Percentiles rank a stretch among this genome's conserved stretches.
Conservation (phyloP, 2,888 invertebrate species). For the Drosophila anomelani region DNA sequence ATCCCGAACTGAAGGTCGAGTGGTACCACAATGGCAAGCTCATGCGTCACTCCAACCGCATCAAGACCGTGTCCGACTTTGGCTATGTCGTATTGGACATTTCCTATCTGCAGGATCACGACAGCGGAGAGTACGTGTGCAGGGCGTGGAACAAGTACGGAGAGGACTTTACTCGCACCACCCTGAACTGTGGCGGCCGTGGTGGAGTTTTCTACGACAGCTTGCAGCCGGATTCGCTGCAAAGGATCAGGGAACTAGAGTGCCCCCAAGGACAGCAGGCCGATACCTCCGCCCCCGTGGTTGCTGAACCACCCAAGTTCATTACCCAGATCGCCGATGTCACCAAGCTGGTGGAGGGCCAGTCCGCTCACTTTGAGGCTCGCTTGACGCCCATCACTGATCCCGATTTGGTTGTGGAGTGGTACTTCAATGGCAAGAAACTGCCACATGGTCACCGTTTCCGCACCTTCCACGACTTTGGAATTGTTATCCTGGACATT, state of each 20-base stretch:
- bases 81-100: constrained; percentile 98
- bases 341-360: constrained; percentile 95
- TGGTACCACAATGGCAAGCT: constrained; percentile 98
- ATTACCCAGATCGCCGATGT: constrained; percentile 94
- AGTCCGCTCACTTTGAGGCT: constrained; percentile 97
- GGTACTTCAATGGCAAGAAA: constrained; percentile 97
- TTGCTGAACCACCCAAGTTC: constrained; percentile 94
- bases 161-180: constrained; percentile 94
- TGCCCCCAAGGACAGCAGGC: constrained; percentile 87
- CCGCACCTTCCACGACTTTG: constrained; percentile 98
- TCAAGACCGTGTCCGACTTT: constrained; percentile 97
- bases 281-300: constrained; percentile 87
- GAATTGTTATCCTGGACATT: constrained; percentile 97
- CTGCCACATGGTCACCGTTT: constrained; percentile 97
- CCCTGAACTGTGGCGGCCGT: constrained; percentile 92
- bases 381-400: constrained; percentile 96
- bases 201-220: constrained; percentile 95
- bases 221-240: constrained; percentile 95
- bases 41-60: constrained; percentile 94
- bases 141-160: constrained; percentile 96
- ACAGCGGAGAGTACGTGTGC: constrained; percentile 97
- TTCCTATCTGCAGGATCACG: constrained; percentile 96
- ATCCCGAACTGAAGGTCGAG: constrained; percentile 96
- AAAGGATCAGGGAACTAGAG: constrained; percentile 94
- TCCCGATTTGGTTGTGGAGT: constrained; percentile 96